Evolutionary conservation across 1,140 invertebrate genomes (phyloP).

Genomic region (Drosophila miranda): DNA sequence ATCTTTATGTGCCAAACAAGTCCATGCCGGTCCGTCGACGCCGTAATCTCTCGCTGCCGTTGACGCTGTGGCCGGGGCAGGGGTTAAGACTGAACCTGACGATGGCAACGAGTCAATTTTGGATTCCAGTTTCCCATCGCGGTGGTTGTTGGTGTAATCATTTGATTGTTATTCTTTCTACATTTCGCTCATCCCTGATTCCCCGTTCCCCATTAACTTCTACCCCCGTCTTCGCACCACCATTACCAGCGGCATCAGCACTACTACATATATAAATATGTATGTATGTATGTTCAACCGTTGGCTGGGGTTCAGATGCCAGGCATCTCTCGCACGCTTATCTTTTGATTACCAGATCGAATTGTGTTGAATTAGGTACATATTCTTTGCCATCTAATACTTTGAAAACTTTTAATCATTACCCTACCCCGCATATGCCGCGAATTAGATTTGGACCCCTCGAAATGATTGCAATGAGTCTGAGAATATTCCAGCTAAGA

Average conservation of each 20-base stretch:
- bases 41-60: conserved; percentile 3
- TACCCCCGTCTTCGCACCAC: conserved; percentile 16
- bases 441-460: conserved; percentile 25
- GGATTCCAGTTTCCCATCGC: conserved; percentile 65
- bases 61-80: neutral
- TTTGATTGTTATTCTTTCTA: conserved; percentile 77
- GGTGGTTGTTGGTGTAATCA: conserved; percentile 63
- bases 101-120: conserved; percentile 71
- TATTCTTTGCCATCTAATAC: conserved; percentile 30
- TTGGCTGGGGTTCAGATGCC: conserved; percentile 32
- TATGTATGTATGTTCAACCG: too few relatives aligned
- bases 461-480: conserved; percentile 6
- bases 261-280: neutral
- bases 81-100: conserved; percentile 26
- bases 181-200: conserved; percentile 42
- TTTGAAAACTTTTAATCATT: conserved; percentile 44
- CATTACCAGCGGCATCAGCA: neutral
- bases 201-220: conserved; percentile 17
- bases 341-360: conserved; percentile 76
- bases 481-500: neutral
- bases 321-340: conserved; percentile 49
- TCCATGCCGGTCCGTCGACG: conserved; percentile 37
- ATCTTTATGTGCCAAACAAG: conserved; percentile 80
- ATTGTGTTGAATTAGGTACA: conserved; percentile 74
- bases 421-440: conserved; percentile 47